Conservation (phyloP, 2,797 vertebrate species). For the Sebastes hopkinsi region DNA sequence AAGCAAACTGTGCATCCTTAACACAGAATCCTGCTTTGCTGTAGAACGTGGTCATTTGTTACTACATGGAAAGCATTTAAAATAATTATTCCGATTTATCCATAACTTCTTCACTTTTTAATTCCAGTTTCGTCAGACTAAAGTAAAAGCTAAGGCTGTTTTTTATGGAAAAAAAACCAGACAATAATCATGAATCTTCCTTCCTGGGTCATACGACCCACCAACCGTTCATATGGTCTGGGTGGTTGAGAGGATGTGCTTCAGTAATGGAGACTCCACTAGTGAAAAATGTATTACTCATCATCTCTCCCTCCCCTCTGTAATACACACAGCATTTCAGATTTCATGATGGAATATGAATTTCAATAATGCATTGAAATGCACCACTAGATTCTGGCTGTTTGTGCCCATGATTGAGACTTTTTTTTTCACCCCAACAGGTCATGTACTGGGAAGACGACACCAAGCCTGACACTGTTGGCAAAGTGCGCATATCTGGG, state of each 20-base stretch:
- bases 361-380: slow-evolving; percentile 40
- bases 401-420: background rate
- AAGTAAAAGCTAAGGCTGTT: background rate
- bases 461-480: slow-evolving; percentile 90
- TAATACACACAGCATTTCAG: slow-evolving; percentile 52
- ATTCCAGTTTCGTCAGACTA: background rate
- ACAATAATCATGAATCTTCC: background rate
- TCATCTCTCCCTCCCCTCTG: slow-evolving; percentile 15
- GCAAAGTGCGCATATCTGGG: slow-evolving; percentile 88
- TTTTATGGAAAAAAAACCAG: background rate
- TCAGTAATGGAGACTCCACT: slow-evolving; percentile 43
- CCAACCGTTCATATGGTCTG: slow-evolving; percentile 29
- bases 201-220: slow-evolving; percentile 24
- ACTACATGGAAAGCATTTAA: background rate
- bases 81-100: background rate
- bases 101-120: background rate
- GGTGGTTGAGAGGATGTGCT: slow-evolving; percentile 32
- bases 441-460: slow-evolving; percentile 93
- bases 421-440: slow-evolving; percentile 66
- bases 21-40: background rate
- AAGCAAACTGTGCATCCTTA: slow-evolving; percentile 33
- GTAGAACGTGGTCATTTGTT: background rate
- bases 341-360: slow-evolving; percentile 39
- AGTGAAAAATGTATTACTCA: slow-evolving; percentile 53
- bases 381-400: background rate